These are phyloP conservation scores for Leptinotarsa texana DNA, from an alignment of 1,140 invertebrate genomes.

Conservation along the genomic window DNA sequence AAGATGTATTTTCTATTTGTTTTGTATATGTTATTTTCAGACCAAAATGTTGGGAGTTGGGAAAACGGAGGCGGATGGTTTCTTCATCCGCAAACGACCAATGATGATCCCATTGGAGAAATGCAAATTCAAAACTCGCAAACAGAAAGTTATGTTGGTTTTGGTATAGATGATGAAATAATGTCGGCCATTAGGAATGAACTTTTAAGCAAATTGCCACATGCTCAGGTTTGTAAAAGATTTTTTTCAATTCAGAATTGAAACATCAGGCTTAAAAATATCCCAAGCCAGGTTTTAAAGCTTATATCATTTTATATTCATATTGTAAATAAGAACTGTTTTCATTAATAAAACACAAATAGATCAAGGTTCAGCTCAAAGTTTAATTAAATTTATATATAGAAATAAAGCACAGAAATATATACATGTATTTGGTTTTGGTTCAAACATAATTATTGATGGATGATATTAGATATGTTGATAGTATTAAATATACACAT, in stretches of 20 bases:
- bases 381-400: too few species aligned
- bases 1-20: background rate
- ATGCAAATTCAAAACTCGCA: conserved; percentile 42
- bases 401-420: too few species aligned
- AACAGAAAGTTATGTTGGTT: conserved; percentile 61
- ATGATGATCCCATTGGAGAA: conserved; percentile 45
- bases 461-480: too few species aligned
- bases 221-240: conserved; percentile 62
- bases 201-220: conserved; percentile 69
- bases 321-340: too few species aligned
- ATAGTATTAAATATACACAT: too few species aligned
- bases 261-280: too few species aligned
- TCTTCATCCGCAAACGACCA: conserved; percentile 54
- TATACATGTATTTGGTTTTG: too few species aligned
- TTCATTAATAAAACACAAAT: too few species aligned
- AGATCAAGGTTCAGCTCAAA: too few species aligned
- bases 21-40: background rate
- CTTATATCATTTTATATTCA: too few species aligned
- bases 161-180: conserved; percentile 70
- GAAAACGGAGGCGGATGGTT: conserved; percentile 56
- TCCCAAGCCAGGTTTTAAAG: too few species aligned
- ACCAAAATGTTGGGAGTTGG: conserved; percentile 27
- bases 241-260: background rate
- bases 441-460: too few species aligned
- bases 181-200: conserved; percentile 72